phyloP scores from a whole-genome alignment of 2,113 vertebrate species.

The Numenius arquata region DNA sequence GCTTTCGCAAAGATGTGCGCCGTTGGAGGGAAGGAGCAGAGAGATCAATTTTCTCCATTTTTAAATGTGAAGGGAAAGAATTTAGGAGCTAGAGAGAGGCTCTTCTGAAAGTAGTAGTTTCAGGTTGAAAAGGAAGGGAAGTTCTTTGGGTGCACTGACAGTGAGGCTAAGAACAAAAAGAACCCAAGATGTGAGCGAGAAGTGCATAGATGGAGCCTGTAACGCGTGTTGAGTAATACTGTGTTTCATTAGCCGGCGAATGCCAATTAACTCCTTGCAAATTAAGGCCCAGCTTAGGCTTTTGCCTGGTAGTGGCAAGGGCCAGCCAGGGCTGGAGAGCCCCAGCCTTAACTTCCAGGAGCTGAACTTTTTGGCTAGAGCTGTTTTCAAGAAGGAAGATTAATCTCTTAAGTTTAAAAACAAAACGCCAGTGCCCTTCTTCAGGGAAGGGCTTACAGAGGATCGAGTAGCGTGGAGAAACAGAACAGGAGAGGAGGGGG shows the following conservation, averaged over 20 bases:
- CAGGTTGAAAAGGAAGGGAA: neutral
- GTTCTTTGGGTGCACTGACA: neutral
- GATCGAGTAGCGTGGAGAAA: neutral
- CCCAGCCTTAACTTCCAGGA: neutral
- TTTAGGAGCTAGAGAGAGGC: neutral
- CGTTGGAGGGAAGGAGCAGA: neutral
- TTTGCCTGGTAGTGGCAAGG: neutral
- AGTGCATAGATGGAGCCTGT: conserved; percentile 6
- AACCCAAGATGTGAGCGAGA: conserved; percentile 3
- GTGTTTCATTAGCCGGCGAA: conserved; percentile 58
- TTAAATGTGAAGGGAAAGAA: neutral
- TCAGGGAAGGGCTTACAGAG: neutral
- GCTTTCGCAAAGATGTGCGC: neutral
- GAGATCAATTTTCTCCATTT: neutral
- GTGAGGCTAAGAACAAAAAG: neutral
- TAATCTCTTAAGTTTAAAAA: neutral
- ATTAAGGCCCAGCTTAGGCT: conserved; percentile 6
- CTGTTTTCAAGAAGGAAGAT: neutral
- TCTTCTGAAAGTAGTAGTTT: neutral
- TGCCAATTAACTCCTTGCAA: conserved; percentile 54
- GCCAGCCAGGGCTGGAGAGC: neutral
- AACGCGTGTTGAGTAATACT: conserved; percentile 24
- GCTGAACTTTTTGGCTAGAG: neutral
- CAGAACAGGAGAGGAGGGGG: neutral
- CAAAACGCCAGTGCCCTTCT: neutral